Percentiles rank a stretch among this genome's conserved stretches.
phyloP scores from a whole-genome alignment of 2,888 invertebrate genomes.

The Crepidodera aurea region DNA sequence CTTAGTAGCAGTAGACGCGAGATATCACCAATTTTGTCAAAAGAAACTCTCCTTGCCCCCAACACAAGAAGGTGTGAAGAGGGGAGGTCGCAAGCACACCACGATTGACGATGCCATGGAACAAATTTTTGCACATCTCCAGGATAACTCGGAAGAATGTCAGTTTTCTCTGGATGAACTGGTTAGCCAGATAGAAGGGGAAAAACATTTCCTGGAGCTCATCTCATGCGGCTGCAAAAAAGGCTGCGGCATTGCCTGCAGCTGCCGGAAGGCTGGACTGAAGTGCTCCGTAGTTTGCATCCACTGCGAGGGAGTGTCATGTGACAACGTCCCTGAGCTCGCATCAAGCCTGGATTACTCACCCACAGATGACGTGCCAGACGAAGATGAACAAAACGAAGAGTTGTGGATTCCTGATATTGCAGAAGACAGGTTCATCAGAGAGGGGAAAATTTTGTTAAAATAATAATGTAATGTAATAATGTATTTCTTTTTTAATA shows the following conservation, averaged over 20 bases:
- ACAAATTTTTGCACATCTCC: no score
- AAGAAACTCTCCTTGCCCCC: no score
- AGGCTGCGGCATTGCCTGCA: neutral
- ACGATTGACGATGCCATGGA: no score
- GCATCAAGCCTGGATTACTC: constrained; percentile 11
- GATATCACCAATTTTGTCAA: no score
- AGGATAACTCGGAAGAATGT: constrained; percentile 30
- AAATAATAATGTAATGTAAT: neutral
- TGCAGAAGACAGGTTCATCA: neutral
- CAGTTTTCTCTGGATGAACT: constrained; percentile 41
- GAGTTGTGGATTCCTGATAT: neutral
- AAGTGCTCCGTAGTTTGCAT: neutral
- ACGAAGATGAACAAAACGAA: constrained; percentile 2
- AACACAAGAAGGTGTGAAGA: no score
- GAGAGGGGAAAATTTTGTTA: constrained; percentile 2
- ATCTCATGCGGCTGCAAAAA: neutral
- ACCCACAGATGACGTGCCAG: constrained; percentile 15
- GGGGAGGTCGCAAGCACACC: no score
- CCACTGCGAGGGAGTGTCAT: neutral
- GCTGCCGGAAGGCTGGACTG: neutral
- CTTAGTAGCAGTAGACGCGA: no score
- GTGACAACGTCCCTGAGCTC: constrained; percentile 3
- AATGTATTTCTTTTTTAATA: neutral
- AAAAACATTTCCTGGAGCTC: neutral
- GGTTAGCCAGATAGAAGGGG: neutral